phyloP scores from a whole-genome alignment of 2,888 invertebrate species.

The Coelogynopora nodosa region DNA sequence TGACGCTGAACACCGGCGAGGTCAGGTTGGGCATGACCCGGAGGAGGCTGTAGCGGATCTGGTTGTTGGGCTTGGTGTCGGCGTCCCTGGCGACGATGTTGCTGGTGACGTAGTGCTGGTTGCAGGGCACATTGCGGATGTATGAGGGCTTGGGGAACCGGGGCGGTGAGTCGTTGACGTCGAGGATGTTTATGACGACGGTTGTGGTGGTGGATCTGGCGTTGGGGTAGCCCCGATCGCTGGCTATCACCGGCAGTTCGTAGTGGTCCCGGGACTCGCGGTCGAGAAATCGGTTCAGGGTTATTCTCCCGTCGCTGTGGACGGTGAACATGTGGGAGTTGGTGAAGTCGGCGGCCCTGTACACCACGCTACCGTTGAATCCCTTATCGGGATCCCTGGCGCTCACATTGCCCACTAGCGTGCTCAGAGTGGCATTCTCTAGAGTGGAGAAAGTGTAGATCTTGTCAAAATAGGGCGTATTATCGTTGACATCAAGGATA shows the following conservation, averaged over 20 bases:
- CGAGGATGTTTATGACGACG: not conserved
- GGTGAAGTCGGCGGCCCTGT: slow-evolving; percentile 1
- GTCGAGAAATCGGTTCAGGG: not conserved
- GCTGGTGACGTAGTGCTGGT: not conserved
- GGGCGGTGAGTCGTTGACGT: slow-evolving; percentile 26
- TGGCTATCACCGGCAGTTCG: not conserved
- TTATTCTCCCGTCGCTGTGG: not conserved
- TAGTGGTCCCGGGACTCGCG: not conserved
- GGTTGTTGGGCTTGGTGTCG: slow-evolving; percentile 4
- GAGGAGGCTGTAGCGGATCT: not conserved
- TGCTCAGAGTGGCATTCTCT: not conserved
- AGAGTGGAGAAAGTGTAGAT: not conserved
- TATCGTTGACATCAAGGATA: slow-evolving; percentile 3
- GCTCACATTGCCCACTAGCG: not conserved
- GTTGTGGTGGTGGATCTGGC: not conserved
- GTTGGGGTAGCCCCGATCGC: not conserved
- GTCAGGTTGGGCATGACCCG: not conserved
- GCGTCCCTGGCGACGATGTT: not conserved
- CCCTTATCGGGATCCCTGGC: not conserved
- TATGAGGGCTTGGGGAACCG: not conserved
- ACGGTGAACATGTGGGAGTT: not conserved
- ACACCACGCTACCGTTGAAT: not conserved
- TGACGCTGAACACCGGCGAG: not conserved
- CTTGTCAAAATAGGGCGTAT: not conserved
- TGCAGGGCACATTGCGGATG: slow-evolving; percentile 14